Evolutionary conservation across 2,113 vertebrate species (phyloP).

Genomic region (Ctenomys sociabilis): DNA sequence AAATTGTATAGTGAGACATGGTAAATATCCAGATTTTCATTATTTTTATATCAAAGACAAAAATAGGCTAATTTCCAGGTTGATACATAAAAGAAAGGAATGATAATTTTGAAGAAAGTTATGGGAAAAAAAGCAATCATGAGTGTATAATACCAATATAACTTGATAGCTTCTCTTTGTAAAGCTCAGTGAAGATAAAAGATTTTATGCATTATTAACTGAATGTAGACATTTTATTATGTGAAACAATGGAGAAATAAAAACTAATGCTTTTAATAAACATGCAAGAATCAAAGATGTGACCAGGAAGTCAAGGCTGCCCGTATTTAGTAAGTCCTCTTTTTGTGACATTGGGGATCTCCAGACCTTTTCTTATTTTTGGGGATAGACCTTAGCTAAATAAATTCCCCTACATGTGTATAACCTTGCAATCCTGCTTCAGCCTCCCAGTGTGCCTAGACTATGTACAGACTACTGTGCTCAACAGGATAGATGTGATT

Average conservation of each 20-base stretch:
- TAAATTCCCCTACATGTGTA: not conserved
- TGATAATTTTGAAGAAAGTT: not conserved
- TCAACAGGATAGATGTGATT: not conserved
- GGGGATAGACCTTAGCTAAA: not conserved
- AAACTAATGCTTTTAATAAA: not conserved
- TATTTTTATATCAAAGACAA: not conserved
- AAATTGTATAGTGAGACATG: too few species aligned
- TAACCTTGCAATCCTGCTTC: not conserved
- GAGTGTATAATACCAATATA: not conserved
- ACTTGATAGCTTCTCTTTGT: not conserved
- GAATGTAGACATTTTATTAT: not conserved
- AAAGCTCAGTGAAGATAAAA: not conserved
- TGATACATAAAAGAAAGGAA: not conserved
- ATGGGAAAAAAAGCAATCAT: not conserved
- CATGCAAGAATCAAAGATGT: not conserved
- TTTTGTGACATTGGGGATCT: not conserved
- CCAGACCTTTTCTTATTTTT: not conserved
- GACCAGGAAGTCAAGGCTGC: not conserved
- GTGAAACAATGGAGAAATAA: not conserved
- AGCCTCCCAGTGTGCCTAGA: not conserved
- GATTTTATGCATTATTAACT: not conserved
- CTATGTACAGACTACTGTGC: too few species aligned
- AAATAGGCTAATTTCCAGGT: not conserved
- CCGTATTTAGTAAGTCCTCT: not conserved
- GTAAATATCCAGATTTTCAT: not conserved